Conservation (phyloP, 1,140 invertebrate genomes). For the Lepidurus couesii region DNA sequence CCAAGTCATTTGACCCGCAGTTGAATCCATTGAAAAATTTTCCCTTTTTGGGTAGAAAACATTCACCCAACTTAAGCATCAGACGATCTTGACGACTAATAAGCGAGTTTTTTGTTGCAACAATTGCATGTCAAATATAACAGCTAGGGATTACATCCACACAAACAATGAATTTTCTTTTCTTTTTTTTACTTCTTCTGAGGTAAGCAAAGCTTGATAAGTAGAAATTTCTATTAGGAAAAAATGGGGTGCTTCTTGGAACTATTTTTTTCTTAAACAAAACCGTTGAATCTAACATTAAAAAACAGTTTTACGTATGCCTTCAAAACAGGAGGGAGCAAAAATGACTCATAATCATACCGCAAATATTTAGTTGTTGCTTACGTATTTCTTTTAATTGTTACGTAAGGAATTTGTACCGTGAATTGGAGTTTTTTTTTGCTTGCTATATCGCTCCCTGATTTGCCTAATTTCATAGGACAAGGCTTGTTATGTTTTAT, state of each 20-base stretch:
- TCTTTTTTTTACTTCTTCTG: background rate
- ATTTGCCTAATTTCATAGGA: conserved; percentile 1
- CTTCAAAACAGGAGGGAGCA: background rate
- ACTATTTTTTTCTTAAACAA: background rate
- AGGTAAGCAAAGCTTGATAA: background rate
- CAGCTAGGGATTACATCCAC: conserved; percentile 11
- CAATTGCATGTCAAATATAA: conserved; percentile 19
- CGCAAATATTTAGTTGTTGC: background rate
- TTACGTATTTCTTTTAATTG: conserved; percentile 16
- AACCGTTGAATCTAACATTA: background rate
- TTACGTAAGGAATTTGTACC: conserved; percentile 18
- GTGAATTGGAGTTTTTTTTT: conserved; percentile 12
- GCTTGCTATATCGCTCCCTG: background rate
- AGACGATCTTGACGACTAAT: conserved; percentile 4
- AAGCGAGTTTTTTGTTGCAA: conserved; percentile 11
- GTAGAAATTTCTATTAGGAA: background rate
- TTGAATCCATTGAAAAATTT: background rate
- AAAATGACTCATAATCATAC: conserved; percentile 5
- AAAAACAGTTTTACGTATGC: background rate
- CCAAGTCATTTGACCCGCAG: background rate
- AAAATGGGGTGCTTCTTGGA: background rate
- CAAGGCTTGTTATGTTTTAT: background rate
- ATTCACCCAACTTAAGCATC: background rate
- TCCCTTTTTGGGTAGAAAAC: background rate
- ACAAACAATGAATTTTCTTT: conserved; percentile 6